Evolutionary conservation across 1,140 invertebrate species (phyloP), one percentile per base, ranked within the genome.

Genomic region (Episyrphus balteatus): DNA sequence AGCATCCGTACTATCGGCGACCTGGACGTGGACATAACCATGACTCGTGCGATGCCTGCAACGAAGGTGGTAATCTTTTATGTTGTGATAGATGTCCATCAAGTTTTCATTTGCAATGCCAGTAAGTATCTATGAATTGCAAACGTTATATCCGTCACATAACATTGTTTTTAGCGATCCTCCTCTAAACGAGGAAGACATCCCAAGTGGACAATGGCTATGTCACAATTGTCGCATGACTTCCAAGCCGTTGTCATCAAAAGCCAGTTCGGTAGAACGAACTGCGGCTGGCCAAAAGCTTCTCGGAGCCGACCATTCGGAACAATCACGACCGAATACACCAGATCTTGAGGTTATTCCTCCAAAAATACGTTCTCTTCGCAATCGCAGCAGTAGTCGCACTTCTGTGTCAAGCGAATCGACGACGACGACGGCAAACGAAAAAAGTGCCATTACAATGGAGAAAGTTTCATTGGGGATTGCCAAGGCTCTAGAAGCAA

Each of bases 71-170:
- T 30, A 88, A 94, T 69, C 71, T 97, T n/a, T 82, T 97, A 43
- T 96, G 92, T 64, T 97, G 94, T 69, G 92, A 97, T 65, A 81
- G 83, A 52, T 97, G 93, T 65, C 91, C 92, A 32, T 88, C 89
- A 32, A 92, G 92, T 32, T 97, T 97, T 72, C 93, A 97, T 73
- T 74, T 95, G 39, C 78, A 83, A 44, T 96, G 92, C 79, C 90
- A 95, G 88, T 93, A 73, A 81, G 84, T 78, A 43, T 37, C 10
- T 40, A 18, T 6, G 2, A n/a, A 36, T 36, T 36, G 12, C 3
- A 36, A 6, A n/a, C 10, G 34, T 5, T 15, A 5, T n/a, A n/a
- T n/a, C n/a, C n/a, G n/a, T n/a, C n/a, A n/a, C n/a, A n/a, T 41
- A 21, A 38, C 21, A 18, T 8, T 30, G 49, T 44, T 71, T 71